Conservation (phyloP, 2,113 vertebrate genomes). For the Chloebia gouldiae region DNA sequence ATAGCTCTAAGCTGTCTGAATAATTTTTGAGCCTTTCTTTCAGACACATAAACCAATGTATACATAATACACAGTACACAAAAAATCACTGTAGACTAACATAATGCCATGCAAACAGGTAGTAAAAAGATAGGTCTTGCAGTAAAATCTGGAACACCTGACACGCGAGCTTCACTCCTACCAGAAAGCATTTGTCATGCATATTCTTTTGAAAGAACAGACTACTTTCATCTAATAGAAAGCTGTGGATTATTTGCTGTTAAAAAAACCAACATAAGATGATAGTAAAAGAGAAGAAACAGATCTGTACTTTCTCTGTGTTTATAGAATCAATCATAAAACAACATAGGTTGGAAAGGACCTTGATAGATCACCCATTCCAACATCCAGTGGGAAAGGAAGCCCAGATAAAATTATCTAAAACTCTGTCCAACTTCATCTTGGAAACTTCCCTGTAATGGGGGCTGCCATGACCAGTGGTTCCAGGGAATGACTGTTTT, state of each 20-base stretch:
- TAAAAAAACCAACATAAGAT: neutral
- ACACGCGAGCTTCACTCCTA: neutral
- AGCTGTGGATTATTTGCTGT: neutral
- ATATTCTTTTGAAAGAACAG: neutral
- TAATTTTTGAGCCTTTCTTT: neutral
- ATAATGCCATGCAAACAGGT: neutral
- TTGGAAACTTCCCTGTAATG: accelerated
- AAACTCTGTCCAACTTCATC: accelerated
- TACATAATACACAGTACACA: neutral
- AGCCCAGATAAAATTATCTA: neutral
- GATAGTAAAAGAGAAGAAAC: neutral
- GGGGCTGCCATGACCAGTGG: accelerated
- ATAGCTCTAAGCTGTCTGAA: neutral
- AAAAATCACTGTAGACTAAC: neutral
- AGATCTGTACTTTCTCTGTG: neutral
- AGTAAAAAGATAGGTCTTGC: neutral
- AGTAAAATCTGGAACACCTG: neutral
- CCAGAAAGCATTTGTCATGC: neutral
- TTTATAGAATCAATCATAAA: neutral
- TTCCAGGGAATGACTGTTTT: neutral
- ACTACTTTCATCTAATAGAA: neutral
- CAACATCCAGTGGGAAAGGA: neutral
- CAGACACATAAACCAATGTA: neutral
- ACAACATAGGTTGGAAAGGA: neutral
- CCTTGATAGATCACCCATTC: neutral